Conservation (phyloP, 2,888 invertebrate species). For the Lagria hirta region DNA sequence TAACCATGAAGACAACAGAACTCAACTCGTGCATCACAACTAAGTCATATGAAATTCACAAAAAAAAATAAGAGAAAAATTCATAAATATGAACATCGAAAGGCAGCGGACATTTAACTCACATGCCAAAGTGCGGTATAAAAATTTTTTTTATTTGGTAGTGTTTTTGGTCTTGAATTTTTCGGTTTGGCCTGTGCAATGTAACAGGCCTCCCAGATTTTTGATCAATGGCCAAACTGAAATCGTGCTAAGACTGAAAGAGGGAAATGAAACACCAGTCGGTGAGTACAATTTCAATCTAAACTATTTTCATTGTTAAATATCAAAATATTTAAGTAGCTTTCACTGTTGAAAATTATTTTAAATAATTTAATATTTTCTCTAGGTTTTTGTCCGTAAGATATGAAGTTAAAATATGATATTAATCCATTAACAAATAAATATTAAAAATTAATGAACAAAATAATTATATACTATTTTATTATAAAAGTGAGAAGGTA, state of each 20-base stretch:
- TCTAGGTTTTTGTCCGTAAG: too few species aligned
- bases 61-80: constrained; percentile 12
- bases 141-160: constrained; percentile 31
- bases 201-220: constrained; percentile 84
- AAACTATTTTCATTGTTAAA: background rate
- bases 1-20: constrained; percentile 24
- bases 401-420: too few species aligned
- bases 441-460: too few species aligned
- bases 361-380: too few species aligned
- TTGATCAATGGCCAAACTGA: constrained; percentile 86
- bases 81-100: constrained; percentile 14
- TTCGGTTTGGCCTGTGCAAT: constrained; percentile 40
- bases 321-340: background rate
- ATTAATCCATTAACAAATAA: too few species aligned
- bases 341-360: too few species aligned
- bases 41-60: constrained; percentile 6
- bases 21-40: constrained; percentile 21
- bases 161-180: constrained; percentile 28
- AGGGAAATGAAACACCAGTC: constrained; percentile 81
- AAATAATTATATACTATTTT: too few species aligned
- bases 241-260: constrained; percentile 86
- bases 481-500: too few species aligned
- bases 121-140: constrained; percentile 43
- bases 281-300: constrained; percentile 65
- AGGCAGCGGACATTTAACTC: constrained; percentile 41